phyloP scores from a whole-genome alignment of 2,888 invertebrate genomes.

The Ectemnius lituratus region DNA sequence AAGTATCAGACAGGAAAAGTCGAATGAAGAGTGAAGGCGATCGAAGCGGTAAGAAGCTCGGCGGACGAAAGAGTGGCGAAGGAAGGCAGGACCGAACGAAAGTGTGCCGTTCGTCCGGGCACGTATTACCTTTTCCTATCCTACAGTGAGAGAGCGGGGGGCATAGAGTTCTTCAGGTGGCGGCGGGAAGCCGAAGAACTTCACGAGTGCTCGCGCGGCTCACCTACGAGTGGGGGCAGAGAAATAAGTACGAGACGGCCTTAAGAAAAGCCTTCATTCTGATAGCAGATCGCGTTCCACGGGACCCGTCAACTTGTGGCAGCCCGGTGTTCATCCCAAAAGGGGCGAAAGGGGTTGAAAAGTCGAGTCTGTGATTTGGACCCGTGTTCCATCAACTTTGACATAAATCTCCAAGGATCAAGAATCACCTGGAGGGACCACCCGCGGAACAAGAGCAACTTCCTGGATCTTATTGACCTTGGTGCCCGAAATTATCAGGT shows the following conservation, averaged over 20 bases:
- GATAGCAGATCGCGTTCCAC: constrained; percentile 70
- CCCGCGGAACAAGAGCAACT: too few relatives aligned
- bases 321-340: not conserved
- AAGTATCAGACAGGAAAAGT: not conserved
- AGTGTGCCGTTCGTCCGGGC: constrained; percentile 56
- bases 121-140: constrained; percentile 53
- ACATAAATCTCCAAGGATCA: too few relatives aligned
- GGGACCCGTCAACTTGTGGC: constrained; percentile 52
- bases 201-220: constrained; percentile 42
- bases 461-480: too few relatives aligned
- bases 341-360: too few relatives aligned
- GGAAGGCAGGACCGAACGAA: constrained; percentile 44
- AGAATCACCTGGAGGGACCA: too few relatives aligned
- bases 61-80: constrained; percentile 32
- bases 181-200: constrained; percentile 35
- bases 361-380: too few relatives aligned
- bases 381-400: too few relatives aligned
- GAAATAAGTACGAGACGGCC: constrained; percentile 75
- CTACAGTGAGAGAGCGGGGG: constrained; percentile 29
- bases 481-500: too few relatives aligned
- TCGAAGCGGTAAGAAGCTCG: constrained; percentile 19
- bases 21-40: constrained; percentile 17
- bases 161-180: constrained; percentile 41
- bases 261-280: constrained; percentile 76
- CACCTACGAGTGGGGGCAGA: constrained; percentile 67